These are phyloP conservation scores for Nanger granti DNA, from an alignment of 2,113 vertebrate genomes.

Conservation along the genomic window DNA sequence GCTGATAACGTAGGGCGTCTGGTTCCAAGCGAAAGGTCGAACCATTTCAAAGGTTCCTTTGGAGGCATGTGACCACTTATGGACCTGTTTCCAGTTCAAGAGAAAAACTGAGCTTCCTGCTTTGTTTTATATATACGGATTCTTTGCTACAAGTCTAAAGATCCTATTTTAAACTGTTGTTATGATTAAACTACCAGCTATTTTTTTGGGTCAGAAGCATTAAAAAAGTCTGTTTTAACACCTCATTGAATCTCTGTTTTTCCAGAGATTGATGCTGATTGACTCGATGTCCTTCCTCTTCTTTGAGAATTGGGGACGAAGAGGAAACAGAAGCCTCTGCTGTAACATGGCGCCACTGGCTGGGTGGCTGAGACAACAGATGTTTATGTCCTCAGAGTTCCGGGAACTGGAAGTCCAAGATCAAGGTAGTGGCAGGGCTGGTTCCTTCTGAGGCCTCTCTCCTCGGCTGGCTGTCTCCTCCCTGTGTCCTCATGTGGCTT, in stretches of 20 bases:
- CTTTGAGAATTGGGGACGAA: neutral
- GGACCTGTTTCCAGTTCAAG: neutral
- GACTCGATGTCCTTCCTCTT: neutral
- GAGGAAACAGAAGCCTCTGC: neutral
- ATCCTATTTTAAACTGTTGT: neutral
- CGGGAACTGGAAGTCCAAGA: neutral
- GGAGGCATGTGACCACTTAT: neutral
- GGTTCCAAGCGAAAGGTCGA: neutral
- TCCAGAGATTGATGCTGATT: neutral
- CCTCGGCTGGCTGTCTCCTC: neutral
- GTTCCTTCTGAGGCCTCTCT: neutral
- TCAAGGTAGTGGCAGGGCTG: too few relatives aligned
- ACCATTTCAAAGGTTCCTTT: neutral
- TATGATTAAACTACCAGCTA: neutral
- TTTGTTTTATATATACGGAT: neutral
- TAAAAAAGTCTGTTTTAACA: neutral
- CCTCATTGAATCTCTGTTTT: neutral
- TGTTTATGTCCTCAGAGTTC: neutral
- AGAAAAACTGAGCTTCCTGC: neutral
- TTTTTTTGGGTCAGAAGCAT: neutral
- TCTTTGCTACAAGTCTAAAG: neutral
- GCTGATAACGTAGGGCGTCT: neutral
- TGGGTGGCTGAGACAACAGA: neutral
- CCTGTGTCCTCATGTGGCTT: accelerated
- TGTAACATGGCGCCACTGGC: neutral